Base-by-base conservation (phyloP, 2,797 vertebrate genomes). In the Columba guinea region DNA sequence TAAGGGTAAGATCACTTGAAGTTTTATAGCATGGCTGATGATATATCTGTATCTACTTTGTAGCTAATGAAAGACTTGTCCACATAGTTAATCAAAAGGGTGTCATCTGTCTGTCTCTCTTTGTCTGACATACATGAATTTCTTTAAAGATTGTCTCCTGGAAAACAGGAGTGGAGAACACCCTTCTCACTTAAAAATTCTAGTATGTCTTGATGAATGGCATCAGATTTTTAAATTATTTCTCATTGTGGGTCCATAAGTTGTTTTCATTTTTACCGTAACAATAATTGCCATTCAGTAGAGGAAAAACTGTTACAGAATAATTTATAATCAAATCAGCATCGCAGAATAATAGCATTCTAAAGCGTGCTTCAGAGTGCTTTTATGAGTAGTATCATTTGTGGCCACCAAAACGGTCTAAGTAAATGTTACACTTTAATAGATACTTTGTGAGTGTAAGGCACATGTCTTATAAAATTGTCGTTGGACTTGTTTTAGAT, bases 1-100 rank as follows among this genome's bases (percentile, higher is more conserved):
- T 99, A 91, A 98, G 98, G 98, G 99, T 99, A 97, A 98, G 96
- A 58, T 63, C 30, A 52, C 32, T 41, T n/a, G 5, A 63, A 53
- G 32, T 73, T 76, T 83, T 56, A 32, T 37, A 77, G 63, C 1
- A 2, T 64, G 32, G 14, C 13, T 65, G 41, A 44, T 62, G 39
- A 35, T 67, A 10, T 46, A 44, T 17, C 19, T 75, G 1, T 51
- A 63, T 53, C 11, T 71, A 3, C 27, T 88, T 76, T 39, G 15
- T 88, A 90, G 51, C 8, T 76, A 73, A 32, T 62, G 22, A 79
- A 44, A 70, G 13, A 74, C 2, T 1, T 30, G 5, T 68, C 35
- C 3, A 2, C 2, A 0, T 23, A 46, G 13, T 63, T 58, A 49
- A 79, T 88, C 13, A 41, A 20, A 14, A 68, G n/a, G 11, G 1